Evolutionary conservation across 2,888 invertebrate species (phyloP).

Genomic region (Xanthorhoe spadicearia): DNA sequence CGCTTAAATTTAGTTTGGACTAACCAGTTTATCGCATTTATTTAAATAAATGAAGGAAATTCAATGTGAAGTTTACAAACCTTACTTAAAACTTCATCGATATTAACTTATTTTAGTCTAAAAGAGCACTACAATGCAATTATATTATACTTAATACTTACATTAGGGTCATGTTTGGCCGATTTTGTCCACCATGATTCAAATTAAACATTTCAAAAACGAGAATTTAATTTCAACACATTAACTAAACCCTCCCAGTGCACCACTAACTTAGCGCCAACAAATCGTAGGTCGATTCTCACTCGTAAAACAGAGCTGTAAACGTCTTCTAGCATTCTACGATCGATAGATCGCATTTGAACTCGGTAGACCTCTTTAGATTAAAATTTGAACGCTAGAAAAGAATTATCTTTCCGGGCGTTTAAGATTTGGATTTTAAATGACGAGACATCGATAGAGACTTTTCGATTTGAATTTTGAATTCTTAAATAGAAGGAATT

Average conservation of each 20-base stretch:
- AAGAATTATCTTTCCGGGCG: not conserved
- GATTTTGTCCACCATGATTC: not conserved
- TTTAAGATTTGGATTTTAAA: constrained; percentile 7
- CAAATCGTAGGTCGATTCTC: constrained; percentile 65
- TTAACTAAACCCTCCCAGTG: constrained; percentile 34
- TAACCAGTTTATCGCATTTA: no score
- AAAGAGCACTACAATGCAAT: no score
- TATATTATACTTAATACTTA: not conserved
- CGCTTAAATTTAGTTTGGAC: no score
- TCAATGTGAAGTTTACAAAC: no score
- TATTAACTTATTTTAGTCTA: no score
- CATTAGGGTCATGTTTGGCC: no score
- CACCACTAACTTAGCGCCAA: constrained; percentile 39
- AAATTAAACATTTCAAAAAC: not conserved
- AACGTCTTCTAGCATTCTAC: constrained; percentile 64
- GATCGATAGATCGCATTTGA: constrained; percentile 60
- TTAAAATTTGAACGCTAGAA: constrained; percentile 25
- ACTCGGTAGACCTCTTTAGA: constrained; percentile 18
- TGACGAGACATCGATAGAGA: not conserved
- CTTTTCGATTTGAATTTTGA: not conserved
- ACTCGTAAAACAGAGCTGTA: constrained; percentile 71
- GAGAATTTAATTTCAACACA: constrained; percentile 25
- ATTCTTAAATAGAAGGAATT: no score
- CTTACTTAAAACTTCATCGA: no score
- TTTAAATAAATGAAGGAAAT: no score